Percentiles rank a stretch among this genome's conserved stretches.
Evolutionary conservation across 1,140 invertebrate genomes (phyloP).

Genomic region (Cydia pomonella): DNA sequence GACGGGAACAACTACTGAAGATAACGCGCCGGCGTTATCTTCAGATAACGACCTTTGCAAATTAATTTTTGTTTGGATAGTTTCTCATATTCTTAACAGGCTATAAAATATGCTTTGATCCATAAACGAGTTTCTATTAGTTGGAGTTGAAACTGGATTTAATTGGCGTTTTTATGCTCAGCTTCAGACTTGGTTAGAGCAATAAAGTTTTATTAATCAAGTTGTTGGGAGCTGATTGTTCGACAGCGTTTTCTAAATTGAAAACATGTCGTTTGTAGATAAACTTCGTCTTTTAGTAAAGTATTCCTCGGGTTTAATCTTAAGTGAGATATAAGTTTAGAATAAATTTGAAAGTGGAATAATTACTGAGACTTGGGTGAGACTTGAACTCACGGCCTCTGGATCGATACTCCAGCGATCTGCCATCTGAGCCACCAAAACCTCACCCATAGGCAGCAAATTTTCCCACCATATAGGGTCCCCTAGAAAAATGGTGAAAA

Average conservation of each 20-base stretch:
- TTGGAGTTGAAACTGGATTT: background rate
- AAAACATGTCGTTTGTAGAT: background rate
- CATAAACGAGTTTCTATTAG: conserved; percentile 17
- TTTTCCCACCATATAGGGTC: too few species aligned
- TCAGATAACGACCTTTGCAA: conserved; percentile 63
- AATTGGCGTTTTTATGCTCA: background rate
- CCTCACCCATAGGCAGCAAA: too few species aligned
- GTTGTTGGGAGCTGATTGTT: conserved; percentile 1
- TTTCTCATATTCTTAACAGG: conserved; percentile 2
- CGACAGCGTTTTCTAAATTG: background rate
- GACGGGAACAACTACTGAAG: background rate
- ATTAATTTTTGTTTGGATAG: conserved; percentile 62
- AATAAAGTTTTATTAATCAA: conserved; percentile 10
- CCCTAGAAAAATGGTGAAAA: too few species aligned
- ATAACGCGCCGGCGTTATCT: conserved; percentile 46
- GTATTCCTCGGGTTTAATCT: too few species aligned
- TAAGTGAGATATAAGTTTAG: too few species aligned
- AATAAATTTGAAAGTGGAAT: too few species aligned
- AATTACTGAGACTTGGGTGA: too few species aligned
- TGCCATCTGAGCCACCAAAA: too few species aligned
- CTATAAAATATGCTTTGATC: conserved; percentile 29
- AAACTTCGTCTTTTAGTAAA: background rate
- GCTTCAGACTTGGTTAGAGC: background rate
- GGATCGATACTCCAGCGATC: too few species aligned
- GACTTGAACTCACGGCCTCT: too few species aligned